Percentiles rank a stretch among this genome's conserved stretches.
Conservation (phyloP, 2,888 invertebrate species). For the Macrostomum cliftonense region DNA sequence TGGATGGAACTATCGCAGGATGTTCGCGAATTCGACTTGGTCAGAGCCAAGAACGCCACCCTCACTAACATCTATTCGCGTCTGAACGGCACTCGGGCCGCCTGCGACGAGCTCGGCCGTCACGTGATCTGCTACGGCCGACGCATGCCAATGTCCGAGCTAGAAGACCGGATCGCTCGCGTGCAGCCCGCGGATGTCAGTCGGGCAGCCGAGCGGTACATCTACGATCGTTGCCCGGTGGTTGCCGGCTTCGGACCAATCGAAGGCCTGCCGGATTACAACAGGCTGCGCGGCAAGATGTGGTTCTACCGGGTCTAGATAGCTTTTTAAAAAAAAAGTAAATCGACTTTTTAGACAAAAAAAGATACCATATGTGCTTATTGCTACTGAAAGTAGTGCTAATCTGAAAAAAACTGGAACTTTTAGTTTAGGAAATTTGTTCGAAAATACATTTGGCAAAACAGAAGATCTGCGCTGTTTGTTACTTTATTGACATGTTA, state of each 20-base stretch:
- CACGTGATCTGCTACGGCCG: neutral
- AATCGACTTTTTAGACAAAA: no score
- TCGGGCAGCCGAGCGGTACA: neutral
- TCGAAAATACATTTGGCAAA: no score
- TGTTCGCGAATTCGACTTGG: neutral
- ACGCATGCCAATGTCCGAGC: neutral
- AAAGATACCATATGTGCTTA: no score
- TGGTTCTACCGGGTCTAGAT: neutral
- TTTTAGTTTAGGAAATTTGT: no score
- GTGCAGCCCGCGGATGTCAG: no score
- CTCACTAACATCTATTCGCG: neutral
- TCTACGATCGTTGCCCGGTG: conserved; percentile 8
- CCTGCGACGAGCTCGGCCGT: neutral
- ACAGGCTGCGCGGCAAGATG: neutral
- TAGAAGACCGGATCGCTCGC: neutral
- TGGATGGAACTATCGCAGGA: neutral
- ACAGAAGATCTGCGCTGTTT: no score
- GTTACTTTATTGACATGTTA: no score
- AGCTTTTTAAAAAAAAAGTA: no score
- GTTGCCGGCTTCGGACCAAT: conserved; percentile 4
- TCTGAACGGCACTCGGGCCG: neutral
- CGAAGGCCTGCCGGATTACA: conserved; percentile 2
- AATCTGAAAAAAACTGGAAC: no score
- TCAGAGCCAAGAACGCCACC: neutral
- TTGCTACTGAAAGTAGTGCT: no score